Conservation (phyloP, 2,113 vertebrate genomes). For the Hippopotamus amphibius region DNA sequence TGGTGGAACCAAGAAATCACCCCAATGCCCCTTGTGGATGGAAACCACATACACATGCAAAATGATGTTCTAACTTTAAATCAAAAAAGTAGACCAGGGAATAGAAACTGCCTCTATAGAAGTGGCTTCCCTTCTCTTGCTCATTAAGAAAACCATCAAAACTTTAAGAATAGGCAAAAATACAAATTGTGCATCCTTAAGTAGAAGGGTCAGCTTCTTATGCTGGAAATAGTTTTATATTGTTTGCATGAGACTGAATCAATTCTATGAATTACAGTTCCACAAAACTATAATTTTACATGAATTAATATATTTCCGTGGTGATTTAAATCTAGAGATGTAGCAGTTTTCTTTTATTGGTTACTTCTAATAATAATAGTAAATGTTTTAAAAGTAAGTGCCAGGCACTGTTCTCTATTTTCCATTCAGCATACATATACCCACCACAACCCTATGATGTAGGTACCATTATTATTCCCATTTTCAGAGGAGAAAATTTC, state of each 20-base stretch:
- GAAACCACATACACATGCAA: not conserved
- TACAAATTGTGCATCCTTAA: not conserved
- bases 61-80: not conserved
- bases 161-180: not conserved
- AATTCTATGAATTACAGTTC: not conserved
- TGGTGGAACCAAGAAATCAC: not conserved
- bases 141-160: constrained; percentile 24
- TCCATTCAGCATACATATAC: not conserved
- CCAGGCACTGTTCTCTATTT: not conserved
- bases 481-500: constrained; percentile 28
- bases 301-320: constrained; percentile 37
- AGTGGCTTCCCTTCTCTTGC: not conserved
- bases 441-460: not conserved
- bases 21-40: not conserved
- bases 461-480: not conserved
- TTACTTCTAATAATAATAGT: not conserved
- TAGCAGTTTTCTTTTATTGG: not conserved
- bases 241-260: not conserved
- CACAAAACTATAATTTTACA: not conserved
- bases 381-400: not conserved
- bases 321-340: not conserved
- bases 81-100: not conserved
- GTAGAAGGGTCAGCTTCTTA: not conserved
- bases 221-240: not conserved
- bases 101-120: not conserved